Base-by-base conservation (phyloP, 2,113 vertebrate genomes). In the Ciconia stormi region DNA sequence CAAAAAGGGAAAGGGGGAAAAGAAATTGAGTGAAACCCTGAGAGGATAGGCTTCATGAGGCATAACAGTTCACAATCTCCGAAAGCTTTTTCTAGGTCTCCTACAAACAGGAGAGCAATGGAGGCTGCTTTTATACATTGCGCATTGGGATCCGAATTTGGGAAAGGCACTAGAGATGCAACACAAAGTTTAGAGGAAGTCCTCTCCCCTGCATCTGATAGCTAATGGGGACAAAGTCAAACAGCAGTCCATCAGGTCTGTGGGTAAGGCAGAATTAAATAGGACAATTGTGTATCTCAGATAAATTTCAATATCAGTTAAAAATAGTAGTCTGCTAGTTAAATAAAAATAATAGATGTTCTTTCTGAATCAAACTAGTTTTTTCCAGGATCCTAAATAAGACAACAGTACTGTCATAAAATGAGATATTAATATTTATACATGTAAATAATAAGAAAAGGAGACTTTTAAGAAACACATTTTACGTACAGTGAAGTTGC, bases 401-500 rank as follows among this genome's bases (percentile, higher is more conserved):
- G 26, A 83, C 16, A 94, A 50, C 7, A 84, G 11, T 61, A 84
- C 81, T 53, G 16, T 67, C 40, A 73, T 89, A 46, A 90, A 93
- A 88, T 38, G 0, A 26, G 38, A 70, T 59, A 58, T 58, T 80
- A 77, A 62, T 92, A 80, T 56, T 82, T 92, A 63, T 81, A 32
- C 0, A 0, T 27, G 9, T 70, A 80, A 90, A 65, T 1, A 0
- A 65, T 65, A 36, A 32, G 34, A 59, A 74, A 77, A 77, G 3
- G 27, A 94, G 32, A 50, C 19, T 83, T 84, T 69, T 42, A 77
- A 71, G n/a, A 79, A 69, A 59, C 16, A 42, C 3, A 56, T 56
- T 88, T 90, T 83, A 26, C 6, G 2, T 46, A 81, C 12, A 55
- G 22, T 58, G 34, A 44, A 63, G 56, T 62, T 82, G 63, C 32